Base-by-base conservation (phyloP, 2,888 invertebrate genomes). In the Stenodera caucasica region DNA sequence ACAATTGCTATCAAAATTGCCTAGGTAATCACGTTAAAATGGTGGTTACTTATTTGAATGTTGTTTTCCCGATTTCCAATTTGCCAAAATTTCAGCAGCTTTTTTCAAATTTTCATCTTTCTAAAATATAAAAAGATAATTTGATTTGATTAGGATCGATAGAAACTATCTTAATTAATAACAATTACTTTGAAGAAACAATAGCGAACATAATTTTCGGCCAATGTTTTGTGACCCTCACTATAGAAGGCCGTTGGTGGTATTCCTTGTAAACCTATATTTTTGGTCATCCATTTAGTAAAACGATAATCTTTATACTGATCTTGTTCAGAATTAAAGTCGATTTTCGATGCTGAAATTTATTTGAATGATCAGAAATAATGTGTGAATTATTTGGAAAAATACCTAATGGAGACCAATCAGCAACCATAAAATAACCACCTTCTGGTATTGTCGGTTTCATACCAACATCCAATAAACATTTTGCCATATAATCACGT, bases 391-490 rank as follows among this genome's bases (percentile, higher is more conserved):
- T n/a, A n/a, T n/a, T n/a, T n/a, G n/a, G n/a, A n/a, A n/a, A 32
- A n/a, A 29, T 77, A 89, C 90, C 86, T 65, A 95, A 80, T 5
- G 87, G 82, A 9, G 90, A 87, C 90, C 94, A 96, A 81, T 99
- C 95, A 1, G 97, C 97, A 55, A 99, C 79, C 85, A 99, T 91
- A 77, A 99, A 99, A 81, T 98, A 99, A 0, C 99, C 98, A 2
- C 96, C 97, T 70, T 98, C 95, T 0, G 99, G 99, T 58, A 97
- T 82, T 0, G 93, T 93, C 0, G 98, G 96, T 37, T 86, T 87
- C 88, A 98, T 92, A 0, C 96, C 96, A 57, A 89, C 88, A 11
- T 93, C 90, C 3, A 73, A 78, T 23, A 95, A 82, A 63, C 92
- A 86, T 71, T 89, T 87, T 0, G 87, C 88, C 82, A 96, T 88